Base-by-base conservation (phyloP, 2,113 vertebrate genomes). In the Entomyzon cyanotis region DNA sequence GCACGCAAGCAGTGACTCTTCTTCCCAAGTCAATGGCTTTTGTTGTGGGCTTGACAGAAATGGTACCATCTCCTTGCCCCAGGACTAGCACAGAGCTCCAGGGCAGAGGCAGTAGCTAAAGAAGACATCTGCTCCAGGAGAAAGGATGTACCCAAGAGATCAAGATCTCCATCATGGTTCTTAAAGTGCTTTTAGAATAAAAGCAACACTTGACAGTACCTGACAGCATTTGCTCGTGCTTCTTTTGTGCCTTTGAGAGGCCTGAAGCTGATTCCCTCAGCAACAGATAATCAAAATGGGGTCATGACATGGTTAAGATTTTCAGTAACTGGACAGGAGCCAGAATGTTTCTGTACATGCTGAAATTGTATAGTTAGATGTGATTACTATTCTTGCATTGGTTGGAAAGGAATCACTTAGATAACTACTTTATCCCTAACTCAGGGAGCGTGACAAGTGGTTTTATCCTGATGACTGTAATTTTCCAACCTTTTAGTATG, bases 1-100 rank as follows among this genome's bases (percentile, higher is more conserved):
- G n/a, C n/a, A 28, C 0, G 0, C 0, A 1, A 65, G 27, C 67
- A 60, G n/a, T 52, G 24, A 83, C 47, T 63, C 14, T 14, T 91
- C 81, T 73, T 63, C 52, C 68, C 49, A 44, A 39, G 71, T n/a
- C 1, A 1, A 9, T 5, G 7, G 41, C 11, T 89, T 93, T 68
- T 75, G 41, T 60, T 33, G 4, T 5, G 10, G 28, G 37, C 21
- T 42, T 65, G 42, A 12, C 70, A 91, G 46, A 89, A 53, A 42
- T 44, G 6, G 18, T 17, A 33, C 28, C 10, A 44, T 41, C n/a
- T 62, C 55, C 53, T 76, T 12, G 9, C 17, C 25, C 31, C 35
- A 64, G 53, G 46, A 60, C 20, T 19, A 53, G 50, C 49, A 39
- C 15, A 56, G 59, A 46, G 10, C 67, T 39, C 53, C 0, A 0